Percentiles rank a stretch among this genome's conserved stretches.
Conservation (phyloP, 1,140 invertebrate species). For the Drosophila paulistorum region DNA sequence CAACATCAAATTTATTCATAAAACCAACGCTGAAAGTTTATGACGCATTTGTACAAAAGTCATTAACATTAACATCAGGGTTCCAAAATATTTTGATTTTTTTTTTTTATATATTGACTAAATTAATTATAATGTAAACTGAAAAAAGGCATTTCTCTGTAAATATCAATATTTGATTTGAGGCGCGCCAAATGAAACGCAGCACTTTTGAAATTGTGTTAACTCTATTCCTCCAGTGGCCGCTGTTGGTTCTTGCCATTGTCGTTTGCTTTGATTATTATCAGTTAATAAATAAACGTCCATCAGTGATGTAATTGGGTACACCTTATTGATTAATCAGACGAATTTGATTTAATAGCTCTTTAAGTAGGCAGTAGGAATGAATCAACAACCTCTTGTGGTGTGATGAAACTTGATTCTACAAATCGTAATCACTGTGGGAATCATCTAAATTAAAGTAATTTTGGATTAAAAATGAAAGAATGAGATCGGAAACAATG, state of each 20-base stretch:
- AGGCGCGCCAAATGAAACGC: slow-evolving; percentile 18
- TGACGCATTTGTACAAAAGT: slow-evolving; percentile 56
- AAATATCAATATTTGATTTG: slow-evolving; percentile 37
- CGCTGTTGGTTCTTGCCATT: neutral
- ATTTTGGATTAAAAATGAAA: no score
- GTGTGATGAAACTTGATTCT: neutral
- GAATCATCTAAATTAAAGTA: neutral
- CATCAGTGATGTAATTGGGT: slow-evolving; percentile 38
- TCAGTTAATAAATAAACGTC: slow-evolving; percentile 39
- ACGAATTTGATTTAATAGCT: slow-evolving; percentile 2
- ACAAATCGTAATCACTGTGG: neutral
- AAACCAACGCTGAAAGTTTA: slow-evolving; percentile 17
- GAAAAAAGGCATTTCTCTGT: neutral
- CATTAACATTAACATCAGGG: slow-evolving; percentile 47
- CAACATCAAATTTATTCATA: no score
- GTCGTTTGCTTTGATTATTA: slow-evolving; percentile 27
- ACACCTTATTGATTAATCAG: slow-evolving; percentile 1
- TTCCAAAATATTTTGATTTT: neutral
- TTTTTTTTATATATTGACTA: slow-evolving; percentile 24
- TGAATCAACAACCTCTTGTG: neutral
- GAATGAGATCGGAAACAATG: no score
- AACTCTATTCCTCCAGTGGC: neutral
- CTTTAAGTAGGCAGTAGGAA: neutral
- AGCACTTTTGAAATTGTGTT: neutral
- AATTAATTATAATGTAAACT: slow-evolving; percentile 32